These are phyloP conservation scores for Urechis unicinctus DNA, from an alignment of 2,888 invertebrate genomes.

Conservation along the genomic window DNA sequence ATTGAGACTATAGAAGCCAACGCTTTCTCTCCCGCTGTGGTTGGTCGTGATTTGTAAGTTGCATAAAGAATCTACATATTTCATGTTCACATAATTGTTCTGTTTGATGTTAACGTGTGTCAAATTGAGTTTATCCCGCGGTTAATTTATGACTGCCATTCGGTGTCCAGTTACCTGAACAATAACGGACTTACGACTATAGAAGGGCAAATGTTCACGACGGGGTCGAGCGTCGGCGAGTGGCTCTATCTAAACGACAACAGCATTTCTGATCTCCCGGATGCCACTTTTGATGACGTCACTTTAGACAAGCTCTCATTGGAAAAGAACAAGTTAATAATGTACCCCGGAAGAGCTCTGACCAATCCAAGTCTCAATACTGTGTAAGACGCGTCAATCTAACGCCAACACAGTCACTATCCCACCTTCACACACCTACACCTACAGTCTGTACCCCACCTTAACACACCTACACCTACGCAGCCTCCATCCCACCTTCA, in stretches of 20 bases:
- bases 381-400: too few species aligned
- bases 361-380: slow-evolving; percentile 18
- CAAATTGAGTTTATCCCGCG: neutral
- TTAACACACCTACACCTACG: too few species aligned
- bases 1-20: slow-evolving; percentile 15
- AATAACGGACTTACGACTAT: slow-evolving; percentile 10
- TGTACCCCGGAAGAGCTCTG: slow-evolving; percentile 22
- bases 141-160: neutral
- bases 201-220: slow-evolving; percentile 14
- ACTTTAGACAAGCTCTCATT: slow-evolving; percentile 16
- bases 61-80: neutral
- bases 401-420: too few species aligned
- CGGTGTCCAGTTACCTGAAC: slow-evolving; percentile 11
- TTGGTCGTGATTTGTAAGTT: slow-evolving; percentile 12
- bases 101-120: neutral
- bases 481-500: too few species aligned
- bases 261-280: slow-evolving; percentile 17
- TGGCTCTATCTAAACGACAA: slow-evolving; percentile 20
- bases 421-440: too few species aligned
- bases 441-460: too few species aligned
- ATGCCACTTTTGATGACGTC: slow-evolving; percentile 23
- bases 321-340: slow-evolving; percentile 19
- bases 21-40: slow-evolving; percentile 12
- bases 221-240: slow-evolving; percentile 6
- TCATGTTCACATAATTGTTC: neutral